These are phyloP conservation scores for Drosophila glabriapex DNA, from an alignment of 2,888 invertebrate species.

Conservation along the genomic window DNA sequence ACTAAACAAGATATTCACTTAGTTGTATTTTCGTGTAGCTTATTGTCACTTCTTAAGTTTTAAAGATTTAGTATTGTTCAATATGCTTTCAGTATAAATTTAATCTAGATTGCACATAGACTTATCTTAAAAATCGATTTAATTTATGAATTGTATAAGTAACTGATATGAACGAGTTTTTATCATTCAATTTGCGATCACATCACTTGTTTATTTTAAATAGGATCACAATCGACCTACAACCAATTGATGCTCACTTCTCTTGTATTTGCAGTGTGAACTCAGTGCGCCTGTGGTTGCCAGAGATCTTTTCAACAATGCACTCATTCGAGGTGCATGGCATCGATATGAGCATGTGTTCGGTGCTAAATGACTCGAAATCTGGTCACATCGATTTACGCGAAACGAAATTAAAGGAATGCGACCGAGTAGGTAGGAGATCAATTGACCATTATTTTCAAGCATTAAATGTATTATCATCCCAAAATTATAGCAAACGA, in stretches of 20 bases:
- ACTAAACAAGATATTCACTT: background rate
- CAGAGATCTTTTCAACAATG: slow-evolving; percentile 92
- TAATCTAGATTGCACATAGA: background rate
- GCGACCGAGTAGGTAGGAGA: slow-evolving; percentile 65
- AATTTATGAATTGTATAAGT: background rate
- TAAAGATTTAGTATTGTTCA: background rate
- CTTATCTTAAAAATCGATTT: background rate
- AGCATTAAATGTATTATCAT: slow-evolving; percentile 57
- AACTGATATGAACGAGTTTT: background rate
- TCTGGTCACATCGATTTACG: background rate
- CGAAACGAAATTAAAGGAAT: slow-evolving; percentile 30
- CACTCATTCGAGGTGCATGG: slow-evolving; percentile 84
- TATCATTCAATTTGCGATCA: background rate
- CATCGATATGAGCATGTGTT: slow-evolving; percentile 68
- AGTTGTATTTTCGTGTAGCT: background rate
- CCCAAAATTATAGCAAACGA: slow-evolving; percentile 41
- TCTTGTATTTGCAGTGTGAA: slow-evolving; percentile 87
- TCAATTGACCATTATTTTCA: slow-evolving; percentile 21
- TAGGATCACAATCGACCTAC: too few species aligned
- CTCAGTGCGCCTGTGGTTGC: slow-evolving; percentile 93
- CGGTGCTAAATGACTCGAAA: slow-evolving; percentile 68
- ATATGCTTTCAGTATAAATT: background rate
- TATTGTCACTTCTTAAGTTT: background rate
- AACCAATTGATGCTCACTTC: background rate
- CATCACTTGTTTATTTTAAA: background rate